Evolutionary conservation across 2,113 vertebrate species (phyloP), one percentile per base, ranked within the genome.

Genomic region (Pterophyllum scalare): DNA sequence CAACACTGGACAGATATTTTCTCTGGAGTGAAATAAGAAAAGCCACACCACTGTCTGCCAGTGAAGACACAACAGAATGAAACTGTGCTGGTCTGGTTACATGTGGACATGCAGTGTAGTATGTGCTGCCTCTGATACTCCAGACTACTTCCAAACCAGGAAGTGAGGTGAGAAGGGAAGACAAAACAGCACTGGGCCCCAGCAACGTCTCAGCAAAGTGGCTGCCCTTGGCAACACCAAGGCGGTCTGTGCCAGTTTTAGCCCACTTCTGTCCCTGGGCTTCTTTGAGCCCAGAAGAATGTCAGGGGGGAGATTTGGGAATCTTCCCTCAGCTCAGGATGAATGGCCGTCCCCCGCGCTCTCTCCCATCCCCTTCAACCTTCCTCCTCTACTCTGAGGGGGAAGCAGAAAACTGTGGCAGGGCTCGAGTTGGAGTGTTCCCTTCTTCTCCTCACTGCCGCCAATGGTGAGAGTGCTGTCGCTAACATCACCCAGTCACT

Each of bases 201-300:
- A 90, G 93, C 90, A 93, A 94, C 89, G 78, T 89, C 90, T 94
- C 85, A 26, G 89, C 81, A 92, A 85, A 92, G 92, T 89, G 88
- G 90, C 86, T 94, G 93, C 94, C 94, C 94, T 80, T 96, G 94
- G 95, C 94, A 96, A 95, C 94, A 40, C 65, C 3, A 15, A 70
- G 90, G 93, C 86, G 82, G 88, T 85, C 88, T 93, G 82, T 95
- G 94, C 95, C 95, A 96, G 94, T 93, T 95, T 94, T 86, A 90
- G 92, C 91, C 92, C 93, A 92, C 88, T 94, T 92, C 90, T 94
- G 91, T 94, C 90, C 90, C 49, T 70, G 87, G 83, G 86, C 84
- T 94, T 94, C 92, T 95, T 93, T 95, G 94, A 93, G 89, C 62
- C 79, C 85, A 89, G 90, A 95, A 95, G 94, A 96, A 96, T 96